phyloP scores from a whole-genome alignment of 2,888 invertebrate genomes.

The Alloplasta piceator region DNA sequence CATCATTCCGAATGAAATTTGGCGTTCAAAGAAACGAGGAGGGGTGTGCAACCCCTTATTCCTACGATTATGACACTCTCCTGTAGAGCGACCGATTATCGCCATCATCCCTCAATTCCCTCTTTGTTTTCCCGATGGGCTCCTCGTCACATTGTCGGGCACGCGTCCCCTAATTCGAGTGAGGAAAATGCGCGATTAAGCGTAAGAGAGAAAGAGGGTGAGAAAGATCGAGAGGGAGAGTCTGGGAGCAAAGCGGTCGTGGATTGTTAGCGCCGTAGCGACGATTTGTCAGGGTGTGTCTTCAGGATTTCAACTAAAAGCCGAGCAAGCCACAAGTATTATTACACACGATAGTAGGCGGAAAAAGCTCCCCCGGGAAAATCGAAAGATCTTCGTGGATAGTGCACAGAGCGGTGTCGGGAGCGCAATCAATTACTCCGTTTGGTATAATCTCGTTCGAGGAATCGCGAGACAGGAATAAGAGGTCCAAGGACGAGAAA shows the following conservation, averaged over 20 bases:
- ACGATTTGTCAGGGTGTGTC: slow-evolving; percentile 60
- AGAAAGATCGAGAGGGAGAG: slow-evolving; percentile 21
- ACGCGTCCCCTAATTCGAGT: background rate
- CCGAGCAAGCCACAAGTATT: background rate
- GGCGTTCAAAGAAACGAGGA: slow-evolving; percentile 17
- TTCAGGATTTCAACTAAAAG: slow-evolving; percentile 45
- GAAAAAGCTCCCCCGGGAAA: slow-evolving; percentile 14
- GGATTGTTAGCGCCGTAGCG: slow-evolving; percentile 43
- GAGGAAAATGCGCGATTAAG: background rate
- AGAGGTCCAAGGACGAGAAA: slow-evolving; percentile 20
- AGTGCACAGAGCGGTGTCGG: slow-evolving; percentile 34
- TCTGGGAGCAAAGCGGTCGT: slow-evolving; percentile 22
- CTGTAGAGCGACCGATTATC: slow-evolving; percentile 24
- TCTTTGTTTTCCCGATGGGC: slow-evolving; percentile 21
- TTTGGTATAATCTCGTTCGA: slow-evolving; percentile 64
- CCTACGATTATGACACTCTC: slow-evolving; percentile 27
- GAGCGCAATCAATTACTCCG: slow-evolving; percentile 65
- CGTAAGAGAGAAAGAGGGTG: slow-evolving; percentile 16
- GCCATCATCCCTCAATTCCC: slow-evolving; percentile 21
- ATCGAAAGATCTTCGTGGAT: slow-evolving; percentile 38
- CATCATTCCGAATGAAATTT: slow-evolving; percentile 14
- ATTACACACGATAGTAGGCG: background rate
- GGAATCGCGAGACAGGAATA: slow-evolving; percentile 37
- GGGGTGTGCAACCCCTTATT: slow-evolving; percentile 16
- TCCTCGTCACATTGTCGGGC: slow-evolving; percentile 8